phyloP scores from a whole-genome alignment of 92 coral and sea anemone genomes.

The Phenganax stokvisi region DNA sequence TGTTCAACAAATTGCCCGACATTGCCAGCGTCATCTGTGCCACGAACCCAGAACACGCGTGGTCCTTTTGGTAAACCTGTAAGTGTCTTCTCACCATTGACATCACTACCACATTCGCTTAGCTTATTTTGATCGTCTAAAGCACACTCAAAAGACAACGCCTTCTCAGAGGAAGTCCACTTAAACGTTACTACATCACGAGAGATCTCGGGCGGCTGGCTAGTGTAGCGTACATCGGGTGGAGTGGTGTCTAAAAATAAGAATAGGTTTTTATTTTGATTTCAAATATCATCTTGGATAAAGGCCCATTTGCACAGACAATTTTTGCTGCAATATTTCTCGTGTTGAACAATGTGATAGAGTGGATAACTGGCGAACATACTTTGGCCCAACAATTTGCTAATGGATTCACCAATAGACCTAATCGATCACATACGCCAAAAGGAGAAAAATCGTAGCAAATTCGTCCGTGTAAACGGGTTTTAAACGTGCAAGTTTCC shows the following conservation, averaged over 20 bases:
- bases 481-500: no score
- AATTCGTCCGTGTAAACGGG: no score
- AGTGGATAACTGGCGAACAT: no score
- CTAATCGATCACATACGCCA: no score
- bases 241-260: not conserved
- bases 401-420: no score
- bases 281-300: no score
- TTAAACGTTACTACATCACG: conserved; percentile 2
- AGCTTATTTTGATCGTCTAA: not conserved
- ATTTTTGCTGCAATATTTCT: no score
- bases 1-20: conserved; percentile 26
- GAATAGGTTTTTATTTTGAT: no score
- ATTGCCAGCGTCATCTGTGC: conserved; percentile 32
- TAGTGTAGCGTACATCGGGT: conserved; percentile 6
- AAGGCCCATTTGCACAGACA: no score
- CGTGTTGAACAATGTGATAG: no score
- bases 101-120: conserved; percentile 7
- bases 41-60: conserved; percentile 36
- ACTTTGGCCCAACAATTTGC: no score
- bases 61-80: conserved; percentile 8
- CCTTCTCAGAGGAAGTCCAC: conserved; percentile 15
- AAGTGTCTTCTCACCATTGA: not conserved
- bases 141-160: conserved; percentile 24
- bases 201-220: conserved; percentile 19
- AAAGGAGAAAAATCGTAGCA: no score